These are phyloP conservation scores for Tethya wilhelma DNA, from an alignment of 37 sponge, comb jelly and placozoan genomes.

Conservation along the genomic window DNA sequence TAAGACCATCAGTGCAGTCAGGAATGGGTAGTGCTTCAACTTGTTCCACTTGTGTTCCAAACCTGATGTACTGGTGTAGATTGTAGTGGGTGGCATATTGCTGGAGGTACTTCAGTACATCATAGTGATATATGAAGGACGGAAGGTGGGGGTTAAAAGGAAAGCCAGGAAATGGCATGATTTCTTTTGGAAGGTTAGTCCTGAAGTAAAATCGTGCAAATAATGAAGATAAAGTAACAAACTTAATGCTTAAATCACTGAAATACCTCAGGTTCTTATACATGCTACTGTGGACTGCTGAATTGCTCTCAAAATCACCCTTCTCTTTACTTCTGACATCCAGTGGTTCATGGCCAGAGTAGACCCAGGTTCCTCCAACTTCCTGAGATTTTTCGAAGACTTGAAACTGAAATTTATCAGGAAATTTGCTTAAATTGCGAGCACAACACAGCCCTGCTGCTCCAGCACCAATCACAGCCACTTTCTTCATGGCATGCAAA, in stretches of 20 bases:
- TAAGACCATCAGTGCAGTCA: neutral
- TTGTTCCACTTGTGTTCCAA: constrained; percentile 45
- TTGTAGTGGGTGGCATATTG: constrained; percentile 59
- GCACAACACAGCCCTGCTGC: too few relatives aligned
- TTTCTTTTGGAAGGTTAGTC: constrained; percentile 79
- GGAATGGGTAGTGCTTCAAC: constrained; percentile 35
- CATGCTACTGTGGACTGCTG: too few relatives aligned
- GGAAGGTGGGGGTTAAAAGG: constrained; percentile 59
- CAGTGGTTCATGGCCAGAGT: too few relatives aligned
- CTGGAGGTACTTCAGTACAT: constrained; percentile 63
- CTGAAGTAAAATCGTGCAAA: too few relatives aligned
- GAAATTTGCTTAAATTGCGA: constrained; percentile 20
- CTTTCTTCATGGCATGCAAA: too few relatives aligned
- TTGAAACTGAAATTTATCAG: constrained; percentile 6
- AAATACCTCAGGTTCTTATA: too few relatives aligned
- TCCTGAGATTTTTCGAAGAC: constrained; percentile 46
- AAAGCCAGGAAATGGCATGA: constrained; percentile 79
- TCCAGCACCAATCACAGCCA: too few relatives aligned
- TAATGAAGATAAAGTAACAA: too few relatives aligned
- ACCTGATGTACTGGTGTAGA: constrained; percentile 47
- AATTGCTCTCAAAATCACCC: too few relatives aligned
- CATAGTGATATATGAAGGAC: constrained; percentile 63
- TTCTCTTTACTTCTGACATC: constrained; percentile 19
- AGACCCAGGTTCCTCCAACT: constrained; percentile 74
- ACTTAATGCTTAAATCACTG: too few relatives aligned